Conservation (phyloP, 2,888 invertebrate genomes). For the Machimus atricapillus region DNA sequence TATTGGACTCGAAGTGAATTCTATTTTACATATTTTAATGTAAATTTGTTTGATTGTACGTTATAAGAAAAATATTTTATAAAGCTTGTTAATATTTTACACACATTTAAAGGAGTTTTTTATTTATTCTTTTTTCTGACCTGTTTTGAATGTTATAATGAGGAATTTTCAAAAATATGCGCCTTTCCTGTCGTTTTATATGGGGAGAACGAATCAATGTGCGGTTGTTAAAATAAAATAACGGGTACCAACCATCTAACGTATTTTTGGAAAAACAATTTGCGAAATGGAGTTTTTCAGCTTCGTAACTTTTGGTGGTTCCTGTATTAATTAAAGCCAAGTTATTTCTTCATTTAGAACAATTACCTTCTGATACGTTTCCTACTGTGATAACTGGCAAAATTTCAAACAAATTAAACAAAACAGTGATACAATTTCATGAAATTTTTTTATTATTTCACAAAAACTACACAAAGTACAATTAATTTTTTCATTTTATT, state of each 20-base stretch:
- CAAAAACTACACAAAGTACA: conserved; percentile 34
- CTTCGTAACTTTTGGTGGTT: background rate
- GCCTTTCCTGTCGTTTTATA: background rate
- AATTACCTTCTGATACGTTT: background rate
- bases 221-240: background rate
- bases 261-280: background rate
- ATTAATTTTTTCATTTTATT: background rate
- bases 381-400: background rate
- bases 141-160: background rate
- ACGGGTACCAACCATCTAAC: background rate
- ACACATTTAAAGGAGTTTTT: background rate
- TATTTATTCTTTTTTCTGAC: background rate
- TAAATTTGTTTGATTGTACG: conserved; percentile 10
- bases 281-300: background rate
- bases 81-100: conserved; percentile 34
- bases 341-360: background rate
- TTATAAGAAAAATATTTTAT: conserved; percentile 2
- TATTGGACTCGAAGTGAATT: background rate
- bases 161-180: background rate
- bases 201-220: background rate
- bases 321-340: no score
- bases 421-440: background rate
- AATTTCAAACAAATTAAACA: background rate
- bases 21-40: conserved; percentile 4
- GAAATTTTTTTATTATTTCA: background rate